Conservation (phyloP, 2,888 invertebrate species). For the Rhingia campestris region DNA sequence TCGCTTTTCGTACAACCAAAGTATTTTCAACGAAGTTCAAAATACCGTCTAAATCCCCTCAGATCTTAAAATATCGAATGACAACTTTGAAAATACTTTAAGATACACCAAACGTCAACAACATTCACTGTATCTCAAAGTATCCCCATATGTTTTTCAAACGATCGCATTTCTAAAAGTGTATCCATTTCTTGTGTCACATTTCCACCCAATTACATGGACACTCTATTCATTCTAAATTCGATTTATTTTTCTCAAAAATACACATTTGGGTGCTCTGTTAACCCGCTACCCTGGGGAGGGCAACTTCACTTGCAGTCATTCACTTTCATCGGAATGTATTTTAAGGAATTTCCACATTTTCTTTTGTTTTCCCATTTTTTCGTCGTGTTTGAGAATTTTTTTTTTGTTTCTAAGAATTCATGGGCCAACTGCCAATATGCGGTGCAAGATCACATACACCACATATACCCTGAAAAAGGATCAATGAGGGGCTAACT, state of each 20-base stretch:
- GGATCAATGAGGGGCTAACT: slow-evolving; percentile 66
- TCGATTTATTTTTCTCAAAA: slow-evolving; percentile 37
- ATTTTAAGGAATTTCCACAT: slow-evolving; percentile 54
- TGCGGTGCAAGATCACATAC: slow-evolving; percentile 42
- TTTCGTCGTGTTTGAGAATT: not conserved
- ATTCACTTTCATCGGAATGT: slow-evolving; percentile 61
- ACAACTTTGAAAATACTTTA: not conserved
- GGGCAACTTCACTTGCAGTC: slow-evolving; percentile 39
- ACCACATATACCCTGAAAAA: not conserved
- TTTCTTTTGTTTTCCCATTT: slow-evolving; percentile 10
- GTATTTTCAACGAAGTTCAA: too few relatives aligned
- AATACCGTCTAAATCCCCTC: not conserved
- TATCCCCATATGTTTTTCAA: slow-evolving; percentile 10
- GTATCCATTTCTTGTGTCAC: slow-evolving; percentile 42
- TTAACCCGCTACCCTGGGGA: not conserved
- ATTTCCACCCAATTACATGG: slow-evolving; percentile 46
- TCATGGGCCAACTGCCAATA: slow-evolving; percentile 62
- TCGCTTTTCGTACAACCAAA: not conserved
- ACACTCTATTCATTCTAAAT: slow-evolving; percentile 54
- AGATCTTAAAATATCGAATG: not conserved
- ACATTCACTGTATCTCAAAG: not conserved
- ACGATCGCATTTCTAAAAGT: not conserved
- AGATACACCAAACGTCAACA: slow-evolving; percentile 3
- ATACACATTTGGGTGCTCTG: slow-evolving; percentile 27
- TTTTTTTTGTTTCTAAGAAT: slow-evolving; percentile 51